Base-by-base conservation (phyloP, 2,888 invertebrate species). In the Drosophila paucipuncta region DNA sequence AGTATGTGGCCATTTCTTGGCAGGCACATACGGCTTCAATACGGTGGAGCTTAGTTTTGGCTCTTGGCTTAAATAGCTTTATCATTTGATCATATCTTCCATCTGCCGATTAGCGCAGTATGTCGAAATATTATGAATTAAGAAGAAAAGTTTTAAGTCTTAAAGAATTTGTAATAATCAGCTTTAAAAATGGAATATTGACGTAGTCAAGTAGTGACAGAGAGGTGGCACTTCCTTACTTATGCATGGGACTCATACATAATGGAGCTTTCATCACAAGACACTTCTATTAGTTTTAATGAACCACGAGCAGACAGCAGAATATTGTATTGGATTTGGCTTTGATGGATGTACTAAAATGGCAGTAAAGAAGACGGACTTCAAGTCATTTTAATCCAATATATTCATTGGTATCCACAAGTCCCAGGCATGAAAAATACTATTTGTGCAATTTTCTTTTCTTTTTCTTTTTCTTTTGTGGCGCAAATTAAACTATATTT, bases 1-100 rank as follows among this genome's bases (percentile, higher is more conserved):
- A 63, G 47, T 55, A 53, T 69, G 55, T 73, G 84, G 54, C 64
- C 49, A 41, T 22, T 73, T 75, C 79, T 82, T 83, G 87, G 83
- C 87, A 76, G 52, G n/a, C 63, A 57, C 69, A 74, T 68, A 73
- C 66, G 74, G 33, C 52, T 54, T 49, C 53, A 41, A 58, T 47
- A 39, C 16, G 47, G 25, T 10, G 13, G 7, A 54, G 22, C 33
- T 47, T 35, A 13, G 16, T 35, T 59, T 77, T 54, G 50, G 50
- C 22, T 13, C 18, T 13, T 50, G 58, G 7, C 55, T 43, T 22
- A 67, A 67, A 63, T 60, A 31, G 65, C 52, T 39, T 54, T 61
- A 64, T 70, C 50, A 79, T 67, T 64, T 52, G 50, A 54, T 39
- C 58, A 76, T 59, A 76, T 57, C 68, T 71, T 43, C 16, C 49